Evolutionary conservation across 2,113 vertebrate species (phyloP).

Genomic region (Ptyas mucosa): DNA sequence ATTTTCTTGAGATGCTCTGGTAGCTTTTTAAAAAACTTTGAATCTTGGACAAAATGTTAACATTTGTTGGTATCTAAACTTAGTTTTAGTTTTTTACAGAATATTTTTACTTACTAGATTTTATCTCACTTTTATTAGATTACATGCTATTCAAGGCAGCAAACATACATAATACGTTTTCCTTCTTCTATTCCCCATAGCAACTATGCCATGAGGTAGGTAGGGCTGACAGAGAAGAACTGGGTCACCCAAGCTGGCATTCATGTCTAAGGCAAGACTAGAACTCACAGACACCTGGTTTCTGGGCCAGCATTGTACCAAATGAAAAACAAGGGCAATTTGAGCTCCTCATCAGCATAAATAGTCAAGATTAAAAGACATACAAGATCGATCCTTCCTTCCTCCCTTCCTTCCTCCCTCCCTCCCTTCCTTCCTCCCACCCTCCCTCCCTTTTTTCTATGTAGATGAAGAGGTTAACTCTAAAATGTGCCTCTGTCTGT

Average conservation of each 20-base stretch:
- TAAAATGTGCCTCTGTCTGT: neutral
- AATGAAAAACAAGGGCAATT: neutral
- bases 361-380: neutral
- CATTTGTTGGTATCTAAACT: neutral
- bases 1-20: neutral
- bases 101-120: neutral
- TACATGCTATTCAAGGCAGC: neutral
- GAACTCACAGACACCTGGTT: neutral
- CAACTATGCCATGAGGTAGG: neutral
- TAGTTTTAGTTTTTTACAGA: neutral
- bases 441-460: neutral
- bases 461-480: neutral
- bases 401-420: neutral
- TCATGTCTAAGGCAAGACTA: neutral
- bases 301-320: neutral
- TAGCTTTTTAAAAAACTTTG: neutral
- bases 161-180: neutral
- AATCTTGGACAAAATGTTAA: neutral
- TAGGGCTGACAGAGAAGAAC: neutral
- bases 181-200: neutral
- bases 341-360: neutral
- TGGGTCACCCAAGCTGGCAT: neutral
- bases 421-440: neutral
- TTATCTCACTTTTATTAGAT: neutral
- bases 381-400: neutral